Conservation (phyloP, 2,888 invertebrate species). For the Tipula helvola region DNA sequence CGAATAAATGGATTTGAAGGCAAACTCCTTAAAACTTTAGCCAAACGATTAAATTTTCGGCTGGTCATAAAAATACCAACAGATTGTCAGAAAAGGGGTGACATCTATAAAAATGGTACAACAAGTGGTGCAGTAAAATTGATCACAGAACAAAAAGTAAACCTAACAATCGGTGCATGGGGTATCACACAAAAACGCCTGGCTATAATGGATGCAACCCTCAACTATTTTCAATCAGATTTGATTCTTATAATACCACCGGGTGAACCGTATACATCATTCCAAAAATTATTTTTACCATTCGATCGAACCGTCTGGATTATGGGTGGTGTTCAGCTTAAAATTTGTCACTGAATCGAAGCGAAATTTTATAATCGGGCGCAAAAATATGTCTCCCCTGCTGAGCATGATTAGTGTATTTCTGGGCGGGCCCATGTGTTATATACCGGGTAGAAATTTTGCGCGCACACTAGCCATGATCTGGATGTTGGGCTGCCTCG, state of each 20-base stretch:
- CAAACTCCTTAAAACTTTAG: slow-evolving; percentile 11
- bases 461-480: slow-evolving; percentile 15
- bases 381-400: slow-evolving; percentile 7
- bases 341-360: not conserved
- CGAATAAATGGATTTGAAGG: slow-evolving; percentile 14
- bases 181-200: not conserved
- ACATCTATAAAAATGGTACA: not conserved
- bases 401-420: slow-evolving; percentile 14
- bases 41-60: slow-evolving; percentile 15
- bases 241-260: slow-evolving; percentile 12
- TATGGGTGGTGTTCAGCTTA: not conserved
- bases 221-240: not conserved
- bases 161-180: slow-evolving; percentile 14
- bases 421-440: slow-evolving; percentile 11
- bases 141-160: slow-evolving; percentile 9
- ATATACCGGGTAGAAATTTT: slow-evolving; percentile 14
- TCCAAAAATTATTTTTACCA: slow-evolving; percentile 14
- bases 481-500: slow-evolving; percentile 14
- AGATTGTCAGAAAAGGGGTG: too few relatives aligned
- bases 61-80: too few relatives aligned
- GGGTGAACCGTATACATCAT: slow-evolving; percentile 9
- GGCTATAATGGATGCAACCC: not conserved
- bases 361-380: slow-evolving; percentile 14
- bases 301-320: slow-evolving; percentile 13
- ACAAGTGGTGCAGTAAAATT: slow-evolving; percentile 13